These are phyloP conservation scores for Galerucella calmariensis DNA, from an alignment of 2,888 invertebrate species.

Conservation along the genomic window DNA sequence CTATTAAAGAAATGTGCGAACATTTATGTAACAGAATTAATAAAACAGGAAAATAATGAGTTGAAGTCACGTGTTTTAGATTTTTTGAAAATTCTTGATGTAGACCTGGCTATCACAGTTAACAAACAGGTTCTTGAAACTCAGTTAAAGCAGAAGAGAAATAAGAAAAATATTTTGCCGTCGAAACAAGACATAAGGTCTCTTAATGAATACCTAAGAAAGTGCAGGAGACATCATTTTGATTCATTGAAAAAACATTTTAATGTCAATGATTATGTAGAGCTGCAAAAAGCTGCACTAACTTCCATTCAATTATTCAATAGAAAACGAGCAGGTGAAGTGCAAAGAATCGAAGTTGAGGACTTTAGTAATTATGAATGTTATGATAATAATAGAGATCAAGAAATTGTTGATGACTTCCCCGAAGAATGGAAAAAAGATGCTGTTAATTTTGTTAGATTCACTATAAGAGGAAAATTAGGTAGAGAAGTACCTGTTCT, in stretches of 20 bases:
- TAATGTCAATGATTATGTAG: background rate
- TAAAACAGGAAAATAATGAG: slow-evolving; percentile 7
- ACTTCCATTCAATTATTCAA: slow-evolving; percentile 7
- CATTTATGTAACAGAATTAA: slow-evolving; percentile 16
- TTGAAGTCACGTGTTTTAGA: background rate
- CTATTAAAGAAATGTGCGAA: slow-evolving; percentile 14
- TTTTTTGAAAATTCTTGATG: slow-evolving; percentile 14
- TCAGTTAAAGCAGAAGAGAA: background rate
- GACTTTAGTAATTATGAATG: slow-evolving; percentile 19
- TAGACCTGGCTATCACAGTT: background rate
- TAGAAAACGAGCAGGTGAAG: too few species aligned
- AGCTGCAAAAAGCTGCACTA: slow-evolving; percentile 5
- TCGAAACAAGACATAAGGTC: background rate
- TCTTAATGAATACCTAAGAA: background rate
- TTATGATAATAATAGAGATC: slow-evolving; percentile 16
- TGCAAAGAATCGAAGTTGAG: too few species aligned
- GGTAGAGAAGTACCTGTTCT: background rate
- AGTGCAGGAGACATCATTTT: slow-evolving; percentile 2
- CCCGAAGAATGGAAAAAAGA: slow-evolving; percentile 14
- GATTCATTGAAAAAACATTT: slow-evolving; percentile 2
- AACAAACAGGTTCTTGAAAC: slow-evolving; percentile 1
- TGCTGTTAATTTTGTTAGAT: slow-evolving; percentile 20
- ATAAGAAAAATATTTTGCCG: background rate
- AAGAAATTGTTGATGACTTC: slow-evolving; percentile 14
- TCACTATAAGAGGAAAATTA: slow-evolving; percentile 25